A percentile compares a stretch with the other conserved stretches of the same genome.
Conservation (phyloP, 1,140 invertebrate species). For the Drosophila oshimai region DNA sequence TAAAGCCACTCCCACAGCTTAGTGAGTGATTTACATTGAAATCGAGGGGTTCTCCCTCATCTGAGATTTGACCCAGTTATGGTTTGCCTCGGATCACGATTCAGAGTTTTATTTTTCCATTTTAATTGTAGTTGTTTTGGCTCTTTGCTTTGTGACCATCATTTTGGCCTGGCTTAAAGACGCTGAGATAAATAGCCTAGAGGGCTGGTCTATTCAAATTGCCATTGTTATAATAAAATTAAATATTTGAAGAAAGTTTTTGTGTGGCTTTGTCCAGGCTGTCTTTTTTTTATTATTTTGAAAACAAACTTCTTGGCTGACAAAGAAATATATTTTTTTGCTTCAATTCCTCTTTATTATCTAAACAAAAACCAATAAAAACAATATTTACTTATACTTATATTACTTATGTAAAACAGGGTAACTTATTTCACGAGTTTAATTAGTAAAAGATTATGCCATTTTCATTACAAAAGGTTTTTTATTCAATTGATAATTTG, state of each 20-base stretch:
- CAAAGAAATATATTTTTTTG: not conserved
- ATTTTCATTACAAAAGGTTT: too few species aligned
- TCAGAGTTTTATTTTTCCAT: slow-evolving; percentile 38
- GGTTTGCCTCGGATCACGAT: slow-evolving; percentile 43
- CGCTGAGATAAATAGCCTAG: slow-evolving; percentile 49
- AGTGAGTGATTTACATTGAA: slow-evolving; percentile 32
- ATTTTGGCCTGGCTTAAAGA: slow-evolving; percentile 25
- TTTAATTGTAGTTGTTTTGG: slow-evolving; percentile 66
- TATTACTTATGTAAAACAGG: too few species aligned
- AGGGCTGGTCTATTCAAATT: slow-evolving; percentile 47
- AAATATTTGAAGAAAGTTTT: slow-evolving; percentile 43
- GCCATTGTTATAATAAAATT: slow-evolving; percentile 46
- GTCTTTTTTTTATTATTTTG: not conserved
- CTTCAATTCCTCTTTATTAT: too few species aligned
- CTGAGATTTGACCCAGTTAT: slow-evolving; percentile 62
- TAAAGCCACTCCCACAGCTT: slow-evolving; percentile 1
- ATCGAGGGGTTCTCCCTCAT: slow-evolving; percentile 47
- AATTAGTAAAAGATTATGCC: too few species aligned
- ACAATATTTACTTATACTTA: too few species aligned
- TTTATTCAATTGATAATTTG: too few species aligned
- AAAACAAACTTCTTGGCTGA: not conserved
- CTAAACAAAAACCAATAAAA: too few species aligned
- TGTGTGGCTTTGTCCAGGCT: slow-evolving; percentile 1
- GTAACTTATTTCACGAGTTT: too few species aligned
- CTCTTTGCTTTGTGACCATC: slow-evolving; percentile 34